Evolutionary conservation across 2,888 invertebrate genomes (phyloP), one percentile per base, ranked within the genome.

Genomic region (Ptilodon capucinus): DNA sequence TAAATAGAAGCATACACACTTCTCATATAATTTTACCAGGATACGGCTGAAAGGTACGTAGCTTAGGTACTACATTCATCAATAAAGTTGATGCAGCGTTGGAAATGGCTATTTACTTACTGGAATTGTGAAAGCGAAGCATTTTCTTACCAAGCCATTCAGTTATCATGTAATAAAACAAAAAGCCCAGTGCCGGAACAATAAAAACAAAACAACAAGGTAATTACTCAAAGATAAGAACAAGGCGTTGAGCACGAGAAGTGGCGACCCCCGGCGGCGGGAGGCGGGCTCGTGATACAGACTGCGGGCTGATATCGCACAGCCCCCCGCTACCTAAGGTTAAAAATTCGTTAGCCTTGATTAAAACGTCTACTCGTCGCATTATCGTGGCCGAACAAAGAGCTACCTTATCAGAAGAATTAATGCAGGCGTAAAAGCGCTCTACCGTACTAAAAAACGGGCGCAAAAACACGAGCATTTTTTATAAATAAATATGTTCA

Each of bases 201-300:
- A 80, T 79, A 76, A 77, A 75, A 71, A 79, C 74, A 78, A 77
- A 82, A 82, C 77, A 78, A 76, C 74, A 75, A 77, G 74, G 76
- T 81, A 81, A 82, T 83, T 81, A 83, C 77, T 81, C 78, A 83
- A 77, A 82, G 83, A 84, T 81, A 84, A 81, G 81, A 79, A 71
- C 73, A 78, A 74, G 76, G 74, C 76, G 76, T 75, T 72, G 70
- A 67, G 73, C 68, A 70, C 64, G 68, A 69, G 77, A 79, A 78
- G 76, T 74, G 71, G 68, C 74, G 71, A 76, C 72, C 68, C 71
- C 66, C 56, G 68, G 61, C 57, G 65, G 62, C 57, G 57, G 57
- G 60, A 46, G 65, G 60, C 52, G 60, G 49, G 50, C 51, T n/a
- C 44, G 48, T 46, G 50, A 44, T 41, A 46, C 32, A 42, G 32